phyloP scores from a whole-genome alignment of 2,113 vertebrate species.

The Hyperoodon ampullatus region DNA sequence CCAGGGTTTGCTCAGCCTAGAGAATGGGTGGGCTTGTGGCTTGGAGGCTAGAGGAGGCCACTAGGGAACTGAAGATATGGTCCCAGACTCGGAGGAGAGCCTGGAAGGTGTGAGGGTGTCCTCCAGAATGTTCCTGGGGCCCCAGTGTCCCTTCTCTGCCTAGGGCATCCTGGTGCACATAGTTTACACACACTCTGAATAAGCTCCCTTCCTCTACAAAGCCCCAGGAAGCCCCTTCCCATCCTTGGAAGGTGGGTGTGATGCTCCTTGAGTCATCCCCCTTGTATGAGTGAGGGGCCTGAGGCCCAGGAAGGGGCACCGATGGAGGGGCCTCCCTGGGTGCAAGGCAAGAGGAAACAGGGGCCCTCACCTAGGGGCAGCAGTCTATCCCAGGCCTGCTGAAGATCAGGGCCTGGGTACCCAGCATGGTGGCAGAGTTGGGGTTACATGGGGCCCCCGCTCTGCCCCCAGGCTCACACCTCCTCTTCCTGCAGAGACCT shows the following conservation, averaged over 20 bases:
- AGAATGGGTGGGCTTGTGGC: background rate
- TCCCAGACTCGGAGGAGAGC: background rate
- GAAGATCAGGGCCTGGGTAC: background rate
- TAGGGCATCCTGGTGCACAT: too few relatives aligned
- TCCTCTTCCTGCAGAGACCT: slow-evolving; percentile 67
- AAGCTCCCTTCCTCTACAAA: background rate
- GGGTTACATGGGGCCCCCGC: background rate
- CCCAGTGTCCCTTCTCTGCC: background rate
- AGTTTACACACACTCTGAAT: background rate
- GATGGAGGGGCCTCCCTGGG: background rate
- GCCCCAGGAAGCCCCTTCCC: background rate
- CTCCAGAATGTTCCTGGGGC: background rate
- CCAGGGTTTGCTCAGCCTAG: background rate
- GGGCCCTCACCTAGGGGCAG: background rate
- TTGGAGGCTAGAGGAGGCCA: background rate
- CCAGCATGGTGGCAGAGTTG: background rate
- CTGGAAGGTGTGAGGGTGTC: background rate
- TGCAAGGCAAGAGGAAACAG: background rate
- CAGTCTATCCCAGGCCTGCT: background rate
- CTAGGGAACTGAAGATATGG: background rate
- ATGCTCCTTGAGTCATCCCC: background rate
- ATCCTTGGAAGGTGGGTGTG: background rate
- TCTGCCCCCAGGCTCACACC: background rate
- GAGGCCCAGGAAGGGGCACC: background rate
- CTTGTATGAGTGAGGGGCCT: background rate